Evolutionary conservation across 2,113 vertebrate genomes (phyloP).

Genomic region (Hippopotamus amphibius): DNA sequence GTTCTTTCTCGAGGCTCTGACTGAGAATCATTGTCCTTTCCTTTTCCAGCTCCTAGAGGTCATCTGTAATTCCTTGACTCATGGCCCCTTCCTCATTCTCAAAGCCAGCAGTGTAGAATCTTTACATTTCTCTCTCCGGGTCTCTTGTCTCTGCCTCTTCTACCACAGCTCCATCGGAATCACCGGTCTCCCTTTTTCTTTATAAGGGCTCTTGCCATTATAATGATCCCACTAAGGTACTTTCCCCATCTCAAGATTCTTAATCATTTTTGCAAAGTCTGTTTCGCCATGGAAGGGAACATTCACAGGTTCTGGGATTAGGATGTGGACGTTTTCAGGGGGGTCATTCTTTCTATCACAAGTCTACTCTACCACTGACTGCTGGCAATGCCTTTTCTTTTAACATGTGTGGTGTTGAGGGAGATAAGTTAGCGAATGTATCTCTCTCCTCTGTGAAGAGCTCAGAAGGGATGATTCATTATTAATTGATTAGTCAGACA

Average conservation of each 20-base stretch:
- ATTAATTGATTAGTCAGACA: constrained; percentile 18
- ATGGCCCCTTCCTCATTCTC: neutral
- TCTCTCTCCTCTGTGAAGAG: neutral
- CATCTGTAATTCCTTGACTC: neutral
- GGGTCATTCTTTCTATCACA: neutral
- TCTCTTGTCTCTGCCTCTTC: neutral
- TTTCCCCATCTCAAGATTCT: neutral
- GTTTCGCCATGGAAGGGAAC: neutral
- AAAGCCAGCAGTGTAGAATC: neutral
- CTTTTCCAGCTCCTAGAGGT: neutral
- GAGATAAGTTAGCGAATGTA: neutral
- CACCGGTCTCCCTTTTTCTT: neutral
- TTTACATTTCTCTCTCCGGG: neutral
- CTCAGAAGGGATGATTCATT: neutral
- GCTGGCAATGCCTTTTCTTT: neutral
- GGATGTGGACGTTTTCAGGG: neutral
- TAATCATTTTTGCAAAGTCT: neutral
- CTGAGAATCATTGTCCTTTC: neutral
- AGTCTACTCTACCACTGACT: neutral
- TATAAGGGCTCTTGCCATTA: neutral
- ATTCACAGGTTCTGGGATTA: neutral
- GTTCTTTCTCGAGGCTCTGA: neutral
- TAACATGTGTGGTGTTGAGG: neutral
- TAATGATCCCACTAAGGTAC: neutral
- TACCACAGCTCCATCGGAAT: neutral